These are phyloP conservation scores for Ylistrum balloti DNA, from an alignment of 1,140 invertebrate species.

Conservation along the genomic window DNA sequence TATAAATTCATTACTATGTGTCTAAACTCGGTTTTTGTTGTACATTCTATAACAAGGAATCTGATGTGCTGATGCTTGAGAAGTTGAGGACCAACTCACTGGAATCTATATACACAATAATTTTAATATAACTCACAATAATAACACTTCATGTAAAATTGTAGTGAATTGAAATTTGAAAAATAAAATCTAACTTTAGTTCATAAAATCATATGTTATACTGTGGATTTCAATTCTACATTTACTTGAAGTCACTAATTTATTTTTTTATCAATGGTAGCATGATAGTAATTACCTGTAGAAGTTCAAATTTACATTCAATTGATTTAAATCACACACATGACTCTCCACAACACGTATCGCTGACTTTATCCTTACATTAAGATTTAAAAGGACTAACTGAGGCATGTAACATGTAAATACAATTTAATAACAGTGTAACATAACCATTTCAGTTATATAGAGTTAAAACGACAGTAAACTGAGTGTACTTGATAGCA, in stretches of 20 bases:
- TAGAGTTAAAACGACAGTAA: neutral
- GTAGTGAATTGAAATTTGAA: too few species aligned
- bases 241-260: neutral
- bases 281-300: neutral
- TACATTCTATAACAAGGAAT: too few species aligned
- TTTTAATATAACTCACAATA: too few species aligned
- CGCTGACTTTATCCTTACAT: neutral
- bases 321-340: constrained; percentile 8
- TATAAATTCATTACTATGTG: too few species aligned
- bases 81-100: too few species aligned
- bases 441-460: neutral
- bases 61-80: too few species aligned
- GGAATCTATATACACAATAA: too few species aligned
- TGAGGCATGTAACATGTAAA: constrained; percentile 17
- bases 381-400: neutral
- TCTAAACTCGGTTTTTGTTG: too few species aligned
- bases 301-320: neutral
- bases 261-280: neutral
- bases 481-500: neutral
- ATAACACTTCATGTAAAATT: too few species aligned
- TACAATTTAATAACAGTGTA: constrained; percentile 30
- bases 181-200: too few species aligned
- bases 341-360: neutral
- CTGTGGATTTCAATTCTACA: too few species aligned
- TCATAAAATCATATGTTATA: too few species aligned